Conservation (phyloP, 1,140 invertebrate genomes). For the Philaenus spumarius region DNA sequence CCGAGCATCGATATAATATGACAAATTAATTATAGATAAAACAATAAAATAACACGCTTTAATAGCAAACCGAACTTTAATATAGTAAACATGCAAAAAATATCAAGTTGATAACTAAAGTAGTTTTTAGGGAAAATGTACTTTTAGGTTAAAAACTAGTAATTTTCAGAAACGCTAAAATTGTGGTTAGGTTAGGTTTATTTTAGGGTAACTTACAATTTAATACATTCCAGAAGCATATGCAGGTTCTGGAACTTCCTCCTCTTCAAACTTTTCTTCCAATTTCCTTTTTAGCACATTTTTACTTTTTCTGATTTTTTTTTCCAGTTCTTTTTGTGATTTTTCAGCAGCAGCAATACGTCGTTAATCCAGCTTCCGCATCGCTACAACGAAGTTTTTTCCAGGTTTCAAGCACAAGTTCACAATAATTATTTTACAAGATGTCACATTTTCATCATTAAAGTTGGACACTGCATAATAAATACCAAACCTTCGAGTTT, state of each 20-base stretch:
- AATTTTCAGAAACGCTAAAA: too few relatives aligned
- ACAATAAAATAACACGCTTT: too few relatives aligned
- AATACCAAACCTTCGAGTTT: constrained; percentile 6
- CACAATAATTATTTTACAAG: not conserved
- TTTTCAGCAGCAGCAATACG: not conserved
- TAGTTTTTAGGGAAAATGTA: too few relatives aligned
- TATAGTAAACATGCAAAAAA: too few relatives aligned
- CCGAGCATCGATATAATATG: too few relatives aligned
- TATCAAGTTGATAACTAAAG: too few relatives aligned
- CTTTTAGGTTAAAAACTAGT: too few relatives aligned
- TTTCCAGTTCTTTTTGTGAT: not conserved
- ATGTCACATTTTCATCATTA: constrained; percentile 2
- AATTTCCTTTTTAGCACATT: not conserved
- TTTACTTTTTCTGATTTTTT: constrained; percentile 1
- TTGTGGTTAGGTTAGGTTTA: too few relatives aligned
- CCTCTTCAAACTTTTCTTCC: not conserved
- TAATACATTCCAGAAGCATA: constrained; percentile 1
- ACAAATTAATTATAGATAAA: too few relatives aligned
- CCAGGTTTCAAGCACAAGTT: not conserved
- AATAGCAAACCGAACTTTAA: too few relatives aligned
- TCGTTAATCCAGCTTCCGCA: not conserved
- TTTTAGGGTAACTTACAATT: too few relatives aligned
- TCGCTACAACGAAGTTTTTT: not conserved
- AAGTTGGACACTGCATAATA: constrained; percentile 12
- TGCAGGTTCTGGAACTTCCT: constrained; percentile 7